Evolutionary conservation across 2,888 invertebrate genomes (phyloP).

Genomic region (Pterostichus madidus): DNA sequence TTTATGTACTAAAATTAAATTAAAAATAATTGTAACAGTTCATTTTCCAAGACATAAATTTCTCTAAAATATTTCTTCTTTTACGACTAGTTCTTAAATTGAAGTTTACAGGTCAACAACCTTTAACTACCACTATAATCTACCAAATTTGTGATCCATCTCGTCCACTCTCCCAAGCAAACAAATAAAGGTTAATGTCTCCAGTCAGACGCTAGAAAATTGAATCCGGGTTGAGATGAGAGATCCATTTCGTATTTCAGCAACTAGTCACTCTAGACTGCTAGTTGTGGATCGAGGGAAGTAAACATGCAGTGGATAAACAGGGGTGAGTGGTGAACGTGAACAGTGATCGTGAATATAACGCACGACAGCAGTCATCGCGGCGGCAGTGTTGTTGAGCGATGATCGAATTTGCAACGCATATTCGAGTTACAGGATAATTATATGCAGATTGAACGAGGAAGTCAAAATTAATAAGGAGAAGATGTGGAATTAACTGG

Average conservation of each 20-base stretch:
- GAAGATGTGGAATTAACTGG: too few relatives aligned
- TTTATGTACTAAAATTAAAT: background rate
- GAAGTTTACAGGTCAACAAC: background rate
- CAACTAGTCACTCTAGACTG: background rate
- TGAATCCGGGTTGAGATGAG: slow-evolving; percentile 23
- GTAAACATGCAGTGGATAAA: slow-evolving; percentile 26
- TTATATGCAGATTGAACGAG: slow-evolving; percentile 14
- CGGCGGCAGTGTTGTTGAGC: background rate
- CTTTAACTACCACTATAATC: background rate
- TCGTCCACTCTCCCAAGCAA: background rate
- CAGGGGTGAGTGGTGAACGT: background rate
- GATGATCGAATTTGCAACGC: background rate
- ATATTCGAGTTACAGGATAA: slow-evolving; percentile 16
- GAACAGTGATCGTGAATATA: background rate
- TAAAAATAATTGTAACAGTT: background rate
- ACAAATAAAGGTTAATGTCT: slow-evolving; percentile 41
- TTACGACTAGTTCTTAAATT: background rate
- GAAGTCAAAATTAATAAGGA: too few relatives aligned
- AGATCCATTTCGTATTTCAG: slow-evolving; percentile 30
- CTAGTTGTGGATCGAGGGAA: background rate
- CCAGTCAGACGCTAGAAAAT: slow-evolving; percentile 18
- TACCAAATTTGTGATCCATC: slow-evolving; percentile 36
- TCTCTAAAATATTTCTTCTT: background rate
- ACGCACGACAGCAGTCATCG: background rate
- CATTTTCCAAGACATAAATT: slow-evolving; percentile 13